phyloP scores from a whole-genome alignment of 37 sponge, comb jelly and placozoan species.

The Tethya wilhelma region DNA sequence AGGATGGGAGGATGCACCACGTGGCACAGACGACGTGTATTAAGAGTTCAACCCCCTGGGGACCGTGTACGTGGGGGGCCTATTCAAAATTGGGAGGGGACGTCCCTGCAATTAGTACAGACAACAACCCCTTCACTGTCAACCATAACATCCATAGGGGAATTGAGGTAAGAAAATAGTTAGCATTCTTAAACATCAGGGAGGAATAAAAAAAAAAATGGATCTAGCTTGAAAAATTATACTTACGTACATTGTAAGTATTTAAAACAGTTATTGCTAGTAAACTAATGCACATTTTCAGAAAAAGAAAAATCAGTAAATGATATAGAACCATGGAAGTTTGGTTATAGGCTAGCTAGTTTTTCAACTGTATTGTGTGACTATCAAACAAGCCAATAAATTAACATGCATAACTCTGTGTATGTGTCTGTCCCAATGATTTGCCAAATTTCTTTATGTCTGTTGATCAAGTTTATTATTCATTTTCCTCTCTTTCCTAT shows the following conservation, averaged over 20 bases:
- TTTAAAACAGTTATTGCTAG: too few relatives aligned
- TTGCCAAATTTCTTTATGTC: neutral
- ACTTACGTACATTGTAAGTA: neutral
- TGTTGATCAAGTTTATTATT: neutral
- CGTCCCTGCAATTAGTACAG: conserved; percentile 6
- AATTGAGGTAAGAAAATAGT: conserved; percentile 40
- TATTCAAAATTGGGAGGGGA: neutral
- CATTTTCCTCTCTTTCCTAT: conserved; percentile 9
- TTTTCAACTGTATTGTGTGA: too few relatives aligned
- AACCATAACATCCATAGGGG: conserved; percentile 59
- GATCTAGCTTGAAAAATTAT: neutral
- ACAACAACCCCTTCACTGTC: conserved; percentile 47
- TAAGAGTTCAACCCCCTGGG: conserved; percentile 71
- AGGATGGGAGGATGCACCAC: conserved; percentile 54
- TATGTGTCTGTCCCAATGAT: neutral
- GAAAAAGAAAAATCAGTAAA: too few relatives aligned
- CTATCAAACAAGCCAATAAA: too few relatives aligned
- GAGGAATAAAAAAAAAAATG: neutral
- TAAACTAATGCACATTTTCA: too few relatives aligned
- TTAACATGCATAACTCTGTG: too few relatives aligned
- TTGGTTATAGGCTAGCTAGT: too few relatives aligned
- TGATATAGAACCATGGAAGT: too few relatives aligned
- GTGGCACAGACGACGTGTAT: conserved; percentile 76
- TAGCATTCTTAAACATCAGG: neutral
- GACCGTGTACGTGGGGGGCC: conserved; percentile 76